Conservation (phyloP, 2,797 vertebrate genomes). For the Threskiornis aethiopicus region DNA sequence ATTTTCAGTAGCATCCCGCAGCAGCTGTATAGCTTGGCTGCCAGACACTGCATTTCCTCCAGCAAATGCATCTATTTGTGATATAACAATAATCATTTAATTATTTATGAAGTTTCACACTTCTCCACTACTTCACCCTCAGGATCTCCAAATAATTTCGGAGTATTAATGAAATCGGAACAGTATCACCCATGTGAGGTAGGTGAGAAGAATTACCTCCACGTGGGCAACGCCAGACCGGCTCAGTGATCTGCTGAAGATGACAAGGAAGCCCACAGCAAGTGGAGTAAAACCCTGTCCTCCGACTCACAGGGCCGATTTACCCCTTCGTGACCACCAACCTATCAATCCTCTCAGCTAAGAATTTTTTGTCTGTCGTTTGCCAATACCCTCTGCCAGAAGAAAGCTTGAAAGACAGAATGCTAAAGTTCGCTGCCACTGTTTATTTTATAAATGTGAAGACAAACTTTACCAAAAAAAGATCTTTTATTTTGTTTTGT, state of each 20-base stretch:
- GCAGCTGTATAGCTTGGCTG: slow-evolving; percentile 17
- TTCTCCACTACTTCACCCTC: neutral
- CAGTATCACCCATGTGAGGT: neutral
- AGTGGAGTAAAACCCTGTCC: neutral
- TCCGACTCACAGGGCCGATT: neutral
- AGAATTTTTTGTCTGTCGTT: neutral
- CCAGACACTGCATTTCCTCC: neutral
- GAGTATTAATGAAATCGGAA: neutral
- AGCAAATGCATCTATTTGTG: neutral
- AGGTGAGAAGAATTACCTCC: neutral
- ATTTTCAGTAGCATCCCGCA: slow-evolving; percentile 29
- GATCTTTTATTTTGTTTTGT: neutral
- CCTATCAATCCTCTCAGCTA: neutral
- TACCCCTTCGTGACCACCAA: neutral
- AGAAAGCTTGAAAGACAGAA: neutral
- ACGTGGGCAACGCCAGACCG: neutral
- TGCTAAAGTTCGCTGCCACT: neutral
- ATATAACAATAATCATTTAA: neutral
- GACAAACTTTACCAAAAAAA: neutral
- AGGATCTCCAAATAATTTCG: neutral
- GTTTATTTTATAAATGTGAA: neutral
- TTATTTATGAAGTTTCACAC: neutral
- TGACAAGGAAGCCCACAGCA: neutral
- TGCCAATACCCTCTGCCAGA: neutral
- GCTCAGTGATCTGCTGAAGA: neutral